Conservation (phyloP, 2,888 invertebrate genomes). For the Drosophila picticornis region DNA sequence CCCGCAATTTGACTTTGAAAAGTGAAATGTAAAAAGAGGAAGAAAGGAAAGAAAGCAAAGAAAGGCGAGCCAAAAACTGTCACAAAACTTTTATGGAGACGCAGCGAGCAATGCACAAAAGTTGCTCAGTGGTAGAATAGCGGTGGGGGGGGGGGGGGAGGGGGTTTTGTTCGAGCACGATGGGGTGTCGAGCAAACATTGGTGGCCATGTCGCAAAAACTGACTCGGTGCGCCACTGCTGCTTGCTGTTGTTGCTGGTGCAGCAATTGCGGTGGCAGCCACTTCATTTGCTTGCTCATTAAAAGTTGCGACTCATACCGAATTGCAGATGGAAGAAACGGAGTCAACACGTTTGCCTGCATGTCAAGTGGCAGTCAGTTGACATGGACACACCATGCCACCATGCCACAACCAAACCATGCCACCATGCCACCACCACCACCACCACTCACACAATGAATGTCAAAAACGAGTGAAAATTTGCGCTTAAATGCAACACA, state of each 20-base stretch:
- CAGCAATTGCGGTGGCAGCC: slow-evolving; percentile 50
- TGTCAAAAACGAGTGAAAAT: slow-evolving; percentile 78
- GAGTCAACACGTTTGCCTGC: slow-evolving; percentile 78
- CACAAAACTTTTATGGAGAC: slow-evolving; percentile 76
- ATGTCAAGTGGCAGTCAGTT: slow-evolving; percentile 77
- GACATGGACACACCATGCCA: slow-evolving; percentile 9
- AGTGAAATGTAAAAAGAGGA: slow-evolving; percentile 30
- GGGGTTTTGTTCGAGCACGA: background rate
- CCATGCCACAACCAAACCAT: background rate
- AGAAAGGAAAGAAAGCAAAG: slow-evolving; percentile 18
- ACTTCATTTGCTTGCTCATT: slow-evolving; percentile 79
- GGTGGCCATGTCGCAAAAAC: slow-evolving; percentile 47
- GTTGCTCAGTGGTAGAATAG: background rate
- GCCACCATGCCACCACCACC: background rate
- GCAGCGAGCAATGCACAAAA: slow-evolving; percentile 44
- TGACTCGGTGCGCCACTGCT: background rate
- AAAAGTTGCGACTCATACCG: slow-evolving; percentile 79
- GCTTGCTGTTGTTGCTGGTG: background rate
- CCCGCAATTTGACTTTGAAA: slow-evolving; percentile 65
- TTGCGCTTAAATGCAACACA: slow-evolving; percentile 72
- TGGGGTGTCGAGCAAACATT: slow-evolving; percentile 45
- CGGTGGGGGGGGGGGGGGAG: no score
- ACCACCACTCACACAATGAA: slow-evolving; percentile 57
- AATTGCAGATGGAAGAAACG: slow-evolving; percentile 53
- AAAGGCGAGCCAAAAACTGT: slow-evolving; percentile 63